A percentile compares a stretch with the other conserved stretches of the same genome.
These are phyloP conservation scores for Drosophila parabipectinata DNA, from an alignment of 1,140 invertebrate species.

Conservation along the genomic window DNA sequence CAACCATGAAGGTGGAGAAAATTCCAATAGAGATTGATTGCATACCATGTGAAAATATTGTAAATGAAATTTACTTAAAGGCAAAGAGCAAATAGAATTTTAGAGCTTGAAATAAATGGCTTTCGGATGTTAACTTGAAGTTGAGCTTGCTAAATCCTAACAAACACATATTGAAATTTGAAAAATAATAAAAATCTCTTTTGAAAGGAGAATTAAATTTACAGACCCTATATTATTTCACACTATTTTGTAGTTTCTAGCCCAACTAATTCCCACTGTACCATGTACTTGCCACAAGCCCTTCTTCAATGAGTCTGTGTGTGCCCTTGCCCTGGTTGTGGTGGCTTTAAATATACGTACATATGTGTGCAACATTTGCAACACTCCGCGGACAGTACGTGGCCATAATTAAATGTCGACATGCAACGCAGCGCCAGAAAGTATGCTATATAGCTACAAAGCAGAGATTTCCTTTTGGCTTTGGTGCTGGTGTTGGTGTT, in stretches of 20 bases:
- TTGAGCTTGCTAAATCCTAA: too few species aligned
- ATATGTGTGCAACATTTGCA: slow-evolving; percentile 23
- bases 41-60: slow-evolving; percentile 1
- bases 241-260: not conserved
- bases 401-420: slow-evolving; percentile 81
- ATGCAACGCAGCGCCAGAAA: slow-evolving; percentile 65
- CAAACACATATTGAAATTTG: too few species aligned
- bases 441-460: slow-evolving; percentile 24
- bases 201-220: too few species aligned
- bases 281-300: slow-evolving; percentile 10
- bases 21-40: slow-evolving; percentile 12
- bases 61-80: slow-evolving; percentile 5
- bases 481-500: not conserved
- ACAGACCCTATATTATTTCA: not conserved
- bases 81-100: not conserved
- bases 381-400: slow-evolving; percentile 52
- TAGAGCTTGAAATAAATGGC: not conserved
- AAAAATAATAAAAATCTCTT: too few species aligned
- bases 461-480: slow-evolving; percentile 32
- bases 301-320: not conserved
- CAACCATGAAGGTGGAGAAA: not conserved
- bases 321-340: slow-evolving; percentile 30
- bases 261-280: not conserved
- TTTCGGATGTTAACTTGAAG: not conserved
- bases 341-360: slow-evolving; percentile 7